These are phyloP conservation scores for Philopotamus ludificatus DNA, from an alignment of 1,140 invertebrate genomes.

Conservation along the genomic window DNA sequence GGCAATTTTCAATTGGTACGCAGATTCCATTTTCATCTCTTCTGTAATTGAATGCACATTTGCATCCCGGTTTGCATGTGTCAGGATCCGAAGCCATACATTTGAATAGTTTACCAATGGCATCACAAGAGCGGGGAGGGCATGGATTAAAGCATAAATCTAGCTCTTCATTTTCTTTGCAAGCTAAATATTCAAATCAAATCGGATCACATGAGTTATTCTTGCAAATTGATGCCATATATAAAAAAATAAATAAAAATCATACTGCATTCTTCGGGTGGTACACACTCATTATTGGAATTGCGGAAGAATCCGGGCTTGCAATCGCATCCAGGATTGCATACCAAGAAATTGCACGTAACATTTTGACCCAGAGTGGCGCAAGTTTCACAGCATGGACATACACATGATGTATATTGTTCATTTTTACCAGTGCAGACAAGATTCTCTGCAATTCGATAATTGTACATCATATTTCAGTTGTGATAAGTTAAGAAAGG, in stretches of 20 bases:
- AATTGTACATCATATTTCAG: too few relatives aligned
- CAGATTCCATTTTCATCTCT: conserved; percentile 31
- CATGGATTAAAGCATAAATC: conserved; percentile 27
- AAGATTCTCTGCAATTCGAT: conserved; percentile 28
- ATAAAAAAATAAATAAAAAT: not conserved
- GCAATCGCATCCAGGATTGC: conserved; percentile 12
- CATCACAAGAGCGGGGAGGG: conserved; percentile 26
- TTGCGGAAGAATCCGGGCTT: not conserved
- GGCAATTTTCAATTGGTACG: conserved; percentile 27
- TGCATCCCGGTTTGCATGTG: conserved; percentile 31
- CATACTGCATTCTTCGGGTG: conserved; percentile 20
- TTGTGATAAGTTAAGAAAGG: too few relatives aligned
- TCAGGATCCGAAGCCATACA: conserved; percentile 19
- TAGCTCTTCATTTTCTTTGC: conserved; percentile 29
- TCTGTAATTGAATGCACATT: conserved; percentile 31
- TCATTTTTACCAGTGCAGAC: conserved; percentile 30
- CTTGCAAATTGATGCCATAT: not conserved
- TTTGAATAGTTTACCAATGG: conserved; percentile 31
- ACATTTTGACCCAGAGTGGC: not conserved
- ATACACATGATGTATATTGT: conserved; percentile 22
- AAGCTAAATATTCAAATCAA: conserved; percentile 11
- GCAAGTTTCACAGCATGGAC: conserved; percentile 17
- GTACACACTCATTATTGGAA: not conserved
- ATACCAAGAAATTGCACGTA: not conserved
- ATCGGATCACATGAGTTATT: too few relatives aligned